These are phyloP conservation scores for Varecia variegata DNA, from an alignment of 2,797 vertebrate species.

Conservation along the genomic window DNA sequence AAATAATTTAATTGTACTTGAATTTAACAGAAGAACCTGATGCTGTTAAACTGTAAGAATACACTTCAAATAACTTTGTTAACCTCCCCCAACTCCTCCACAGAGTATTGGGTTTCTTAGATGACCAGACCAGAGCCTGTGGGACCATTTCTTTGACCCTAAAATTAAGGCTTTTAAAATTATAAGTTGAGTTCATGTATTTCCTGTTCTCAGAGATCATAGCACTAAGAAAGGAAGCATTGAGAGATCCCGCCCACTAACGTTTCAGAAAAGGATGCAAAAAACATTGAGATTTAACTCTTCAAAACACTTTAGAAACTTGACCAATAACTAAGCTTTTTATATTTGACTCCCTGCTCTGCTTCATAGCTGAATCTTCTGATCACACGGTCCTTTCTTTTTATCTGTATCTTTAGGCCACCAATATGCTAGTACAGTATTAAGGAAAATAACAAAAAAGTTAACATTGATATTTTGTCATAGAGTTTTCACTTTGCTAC, in stretches of 20 bases:
- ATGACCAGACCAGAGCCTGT: background rate
- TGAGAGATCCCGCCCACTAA: background rate
- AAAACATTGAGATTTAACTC: background rate
- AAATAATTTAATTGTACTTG: background rate
- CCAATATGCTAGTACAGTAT: background rate
- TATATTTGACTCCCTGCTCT: background rate
- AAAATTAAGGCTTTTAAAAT: conserved; percentile 64
- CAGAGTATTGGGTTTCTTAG: background rate
- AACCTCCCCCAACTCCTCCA: too few relatives aligned
- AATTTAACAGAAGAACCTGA: background rate
- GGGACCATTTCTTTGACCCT: background rate
- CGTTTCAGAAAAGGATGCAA: background rate
- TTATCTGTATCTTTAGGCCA: background rate
- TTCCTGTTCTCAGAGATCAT: conserved; percentile 33
- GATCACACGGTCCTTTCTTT: background rate
- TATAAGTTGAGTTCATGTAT: background rate
- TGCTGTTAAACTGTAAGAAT: background rate
- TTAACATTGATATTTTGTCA: background rate
- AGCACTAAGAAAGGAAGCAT: background rate
- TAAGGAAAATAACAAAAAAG: background rate
- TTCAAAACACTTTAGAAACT: background rate
- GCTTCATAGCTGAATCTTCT: background rate
- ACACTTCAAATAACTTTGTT: background rate
- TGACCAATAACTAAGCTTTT: background rate
- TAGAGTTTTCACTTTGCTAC: background rate